Base-by-base conservation (phyloP, 64 coral and sea anemone species). In the Stichodactyla helianthus region DNA sequence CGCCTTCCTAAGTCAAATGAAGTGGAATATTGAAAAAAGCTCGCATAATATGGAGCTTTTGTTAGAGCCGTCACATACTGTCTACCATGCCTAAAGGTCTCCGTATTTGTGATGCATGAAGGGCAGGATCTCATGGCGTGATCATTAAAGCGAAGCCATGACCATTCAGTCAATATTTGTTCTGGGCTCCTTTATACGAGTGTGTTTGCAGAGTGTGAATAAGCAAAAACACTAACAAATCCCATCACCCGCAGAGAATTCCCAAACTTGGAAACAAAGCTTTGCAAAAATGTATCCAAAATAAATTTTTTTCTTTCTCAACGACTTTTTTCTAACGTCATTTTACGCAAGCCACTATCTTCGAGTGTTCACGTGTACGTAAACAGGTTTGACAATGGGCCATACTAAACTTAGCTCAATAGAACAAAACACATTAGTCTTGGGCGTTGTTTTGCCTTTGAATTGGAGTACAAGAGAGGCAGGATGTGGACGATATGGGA, bases 91-190 rank as follows among this genome's bases (percentile, higher is more conserved):
- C 53, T 59, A 84, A 82, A 60, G 59, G 83, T 84, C n/a, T 84
- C 54, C 25, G 83, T 55, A 84, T 84, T 60, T 84, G 55, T 84
- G 83, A 84, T 84, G 59, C 83, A 84, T 63, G 61, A 60, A 18
- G 18, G 27, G 44, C 18, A 26, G 18, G 54, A 84, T 63, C 83
- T 58, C 59, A 50, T 84, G 59, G 12, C 83, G 83, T 84, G 83
- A 84, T 63, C 83, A 63, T 27, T 50, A 35, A 63, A 84, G 83
- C 56, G 82, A 54, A 59, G 56, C 82, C 52, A 50, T 35, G 19
- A 84, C 51, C 78, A 81, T 81, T 81, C 78, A 52, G 78, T 81
- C 78, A 81, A 81, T 81, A 81, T 81, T 81, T 81, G 78, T 81
- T 81, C 78, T 81, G 4, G 51, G 17, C 68, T 74, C 68, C 68